Conservation (phyloP, 2,113 vertebrate genomes). For the Zosterops japonicus region DNA sequence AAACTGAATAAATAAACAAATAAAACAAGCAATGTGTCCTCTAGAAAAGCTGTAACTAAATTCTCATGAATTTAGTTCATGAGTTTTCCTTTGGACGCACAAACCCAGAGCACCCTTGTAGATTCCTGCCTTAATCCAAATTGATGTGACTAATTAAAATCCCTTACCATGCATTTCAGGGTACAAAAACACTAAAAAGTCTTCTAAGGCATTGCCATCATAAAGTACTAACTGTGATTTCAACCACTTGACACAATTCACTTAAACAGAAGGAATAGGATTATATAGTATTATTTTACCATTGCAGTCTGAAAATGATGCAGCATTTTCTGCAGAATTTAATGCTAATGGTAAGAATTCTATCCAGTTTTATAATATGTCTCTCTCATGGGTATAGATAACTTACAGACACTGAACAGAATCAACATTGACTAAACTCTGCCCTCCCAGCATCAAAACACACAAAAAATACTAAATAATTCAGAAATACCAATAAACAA, state of each 20-base stretch:
- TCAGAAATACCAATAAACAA: not conserved
- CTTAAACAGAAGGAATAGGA: not conserved
- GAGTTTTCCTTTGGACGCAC: not conserved
- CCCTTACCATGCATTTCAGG: not conserved
- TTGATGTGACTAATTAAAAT: not conserved
- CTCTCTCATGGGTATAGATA: not conserved
- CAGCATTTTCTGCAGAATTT: not conserved
- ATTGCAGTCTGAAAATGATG: not conserved
- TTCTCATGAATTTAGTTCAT: not conserved
- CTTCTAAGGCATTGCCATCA: not conserved
- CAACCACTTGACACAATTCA: not conserved
- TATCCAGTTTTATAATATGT: not conserved
- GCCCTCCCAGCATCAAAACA: not conserved
- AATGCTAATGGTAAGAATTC: not conserved
- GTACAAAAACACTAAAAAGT: not conserved
- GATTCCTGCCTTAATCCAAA: not conserved
- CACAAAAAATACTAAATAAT: not conserved
- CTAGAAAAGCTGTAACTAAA: not conserved
- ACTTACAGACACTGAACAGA: not conserved
- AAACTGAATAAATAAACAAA: not conserved
- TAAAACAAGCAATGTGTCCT: not conserved
- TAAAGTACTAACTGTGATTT: not conserved
- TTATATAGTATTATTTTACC: not conserved
- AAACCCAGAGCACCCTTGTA: not conserved
- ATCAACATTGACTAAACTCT: not conserved